These are phyloP conservation scores for Leptothorax acervorum DNA, from an alignment of 2,888 invertebrate genomes.

Conservation along the genomic window DNA sequence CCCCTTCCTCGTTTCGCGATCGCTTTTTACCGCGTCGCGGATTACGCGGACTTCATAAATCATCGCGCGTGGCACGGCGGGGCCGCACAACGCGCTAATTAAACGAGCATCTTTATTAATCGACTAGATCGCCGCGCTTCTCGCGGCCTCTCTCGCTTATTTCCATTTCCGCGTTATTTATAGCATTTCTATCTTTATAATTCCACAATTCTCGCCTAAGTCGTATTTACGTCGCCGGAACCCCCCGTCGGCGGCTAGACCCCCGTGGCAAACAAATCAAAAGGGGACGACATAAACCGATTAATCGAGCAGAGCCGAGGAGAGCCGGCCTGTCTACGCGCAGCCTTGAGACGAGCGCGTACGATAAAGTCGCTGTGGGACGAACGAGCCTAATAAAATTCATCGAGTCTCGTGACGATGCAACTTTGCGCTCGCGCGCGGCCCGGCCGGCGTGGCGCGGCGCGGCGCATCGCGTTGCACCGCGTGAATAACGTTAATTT, in stretches of 20 bases:
- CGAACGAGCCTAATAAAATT: conserved; percentile 52
- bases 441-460: background rate
- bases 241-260: background rate
- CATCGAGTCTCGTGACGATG: conserved; percentile 56
- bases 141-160: conserved; percentile 3
- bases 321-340: conserved; percentile 38
- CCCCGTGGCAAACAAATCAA: conserved; percentile 24
- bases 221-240: conserved; percentile 33
- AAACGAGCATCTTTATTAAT: conserved; percentile 50
- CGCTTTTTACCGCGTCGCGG: conserved; percentile 1
- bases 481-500: conserved; percentile 51
- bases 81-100: conserved; percentile 44
- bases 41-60: conserved; percentile 40
- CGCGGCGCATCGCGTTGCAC: conserved; percentile 17
- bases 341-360: conserved; percentile 31
- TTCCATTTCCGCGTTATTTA: conserved; percentile 35
- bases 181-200: conserved; percentile 46
- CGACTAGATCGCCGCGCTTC: background rate
- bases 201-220: conserved; percentile 38
- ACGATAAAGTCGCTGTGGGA: conserved; percentile 49
- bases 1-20: background rate
- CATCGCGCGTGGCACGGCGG: conserved; percentile 18
- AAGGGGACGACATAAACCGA: conserved; percentile 41
- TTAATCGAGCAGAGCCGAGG: conserved; percentile 35
- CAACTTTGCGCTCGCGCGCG: conserved; percentile 24